A percentile compares a stretch with the other conserved stretches of the same genome.
phyloP scores from a whole-genome alignment of 2,113 vertebrate species.

The Eurystomus gularis region DNA sequence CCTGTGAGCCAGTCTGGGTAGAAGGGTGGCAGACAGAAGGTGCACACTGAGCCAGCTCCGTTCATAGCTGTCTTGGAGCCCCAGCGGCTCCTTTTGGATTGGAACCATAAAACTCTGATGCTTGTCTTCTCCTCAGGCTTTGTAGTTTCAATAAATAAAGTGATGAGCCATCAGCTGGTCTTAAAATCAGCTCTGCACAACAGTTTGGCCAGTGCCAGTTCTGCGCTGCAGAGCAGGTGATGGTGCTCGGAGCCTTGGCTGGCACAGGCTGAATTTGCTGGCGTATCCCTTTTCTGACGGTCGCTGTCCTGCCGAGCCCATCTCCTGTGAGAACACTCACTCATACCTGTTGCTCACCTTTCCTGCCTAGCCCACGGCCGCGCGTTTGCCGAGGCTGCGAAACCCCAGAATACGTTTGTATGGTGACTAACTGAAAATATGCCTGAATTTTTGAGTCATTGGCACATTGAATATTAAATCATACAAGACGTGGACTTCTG shows the following conservation, averaged over 20 bases:
- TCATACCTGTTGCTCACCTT: not conserved
- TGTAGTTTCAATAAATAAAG: not conserved
- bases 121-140: not conserved
- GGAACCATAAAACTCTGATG: not conserved
- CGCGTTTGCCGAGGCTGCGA: not conserved
- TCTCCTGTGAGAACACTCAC: not conserved
- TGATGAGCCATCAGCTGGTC: not conserved
- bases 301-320: not conserved
- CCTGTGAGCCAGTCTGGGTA: not conserved
- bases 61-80: not conserved
- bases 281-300: not conserved
- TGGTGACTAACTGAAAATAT: not conserved
- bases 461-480: not conserved
- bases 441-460: not conserved
- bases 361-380: not conserved
- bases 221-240: not conserved
- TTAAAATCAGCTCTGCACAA: not conserved
- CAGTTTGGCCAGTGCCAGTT: not conserved
- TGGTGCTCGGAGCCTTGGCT: not conserved
- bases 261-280: not conserved
- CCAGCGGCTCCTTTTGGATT: not conserved
- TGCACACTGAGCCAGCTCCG: not conserved
- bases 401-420: not conserved
- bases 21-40: not conserved
- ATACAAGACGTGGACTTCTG: not conserved